These are phyloP conservation scores for Drosophila leonis DNA, from an alignment of 2,888 invertebrate species.

Conservation along the genomic window DNA sequence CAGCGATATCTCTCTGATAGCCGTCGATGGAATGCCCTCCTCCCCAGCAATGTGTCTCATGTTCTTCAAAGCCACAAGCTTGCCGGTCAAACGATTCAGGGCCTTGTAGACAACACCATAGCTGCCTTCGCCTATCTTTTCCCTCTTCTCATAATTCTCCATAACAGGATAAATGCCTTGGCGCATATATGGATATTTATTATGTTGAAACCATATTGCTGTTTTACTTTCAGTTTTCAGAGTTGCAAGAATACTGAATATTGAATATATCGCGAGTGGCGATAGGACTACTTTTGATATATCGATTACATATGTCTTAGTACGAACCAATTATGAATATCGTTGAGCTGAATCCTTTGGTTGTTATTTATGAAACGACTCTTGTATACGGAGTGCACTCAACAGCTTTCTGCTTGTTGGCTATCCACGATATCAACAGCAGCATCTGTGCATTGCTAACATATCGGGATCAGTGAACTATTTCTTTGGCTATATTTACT, in stretches of 20 bases:
- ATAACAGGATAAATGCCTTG: constrained; percentile 83
- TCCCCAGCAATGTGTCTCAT: constrained; percentile 95
- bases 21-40: constrained; percentile 98
- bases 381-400: too few relatives aligned
- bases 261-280: not conserved
- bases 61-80: constrained; percentile 97
- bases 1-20: constrained; percentile 96
- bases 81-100: constrained; percentile 91
- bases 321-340: too few relatives aligned
- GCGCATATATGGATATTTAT: not conserved
- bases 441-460: not conserved
- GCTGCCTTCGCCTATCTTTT: constrained; percentile 98
- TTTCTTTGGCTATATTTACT: not conserved
- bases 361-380: too few relatives aligned
- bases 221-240: not conserved
- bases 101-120: constrained; percentile 99
- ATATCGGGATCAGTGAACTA: not conserved
- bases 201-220: not conserved
- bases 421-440: not conserved
- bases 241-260: not conserved
- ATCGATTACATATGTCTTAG: not conserved
- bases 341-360: too few relatives aligned
- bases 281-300: not conserved
- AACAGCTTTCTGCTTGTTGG: too few relatives aligned
- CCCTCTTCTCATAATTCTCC: constrained; percentile 94